Percentiles rank a stretch among this genome's conserved stretches.
phyloP scores from a whole-genome alignment of 2,797 vertebrate species.

The Macroramphosus scolopax region DNA sequence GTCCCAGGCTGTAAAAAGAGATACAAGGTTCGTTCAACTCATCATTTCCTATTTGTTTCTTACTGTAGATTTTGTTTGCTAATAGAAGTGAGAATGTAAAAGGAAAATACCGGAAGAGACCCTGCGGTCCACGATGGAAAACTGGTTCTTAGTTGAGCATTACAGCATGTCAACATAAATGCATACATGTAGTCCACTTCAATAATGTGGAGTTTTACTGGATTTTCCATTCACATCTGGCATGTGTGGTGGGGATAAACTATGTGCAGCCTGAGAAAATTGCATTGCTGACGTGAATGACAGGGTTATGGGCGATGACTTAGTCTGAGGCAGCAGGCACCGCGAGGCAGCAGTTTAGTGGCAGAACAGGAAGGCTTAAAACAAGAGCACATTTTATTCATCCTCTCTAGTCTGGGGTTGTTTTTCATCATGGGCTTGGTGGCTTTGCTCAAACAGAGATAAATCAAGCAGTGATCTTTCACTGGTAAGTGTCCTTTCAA shows the following conservation, averaged over 20 bases:
- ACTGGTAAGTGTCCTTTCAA: no score
- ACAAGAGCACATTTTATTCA: slow-evolving; percentile 19
- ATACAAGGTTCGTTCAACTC: slow-evolving; percentile 81
- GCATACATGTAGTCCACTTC: slow-evolving; percentile 67
- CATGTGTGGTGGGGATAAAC: slow-evolving; percentile 71
- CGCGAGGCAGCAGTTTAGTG: slow-evolving; percentile 34
- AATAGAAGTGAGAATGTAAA: slow-evolving; percentile 9
- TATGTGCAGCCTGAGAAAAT: slow-evolving; percentile 77
- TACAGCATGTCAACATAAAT: slow-evolving; percentile 59
- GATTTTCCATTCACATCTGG: slow-evolving; percentile 80
- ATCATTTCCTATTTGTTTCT: not conserved
- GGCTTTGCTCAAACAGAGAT: no score
- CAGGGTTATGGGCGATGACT: slow-evolving; percentile 73
- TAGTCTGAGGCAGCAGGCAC: slow-evolving; percentile 54
- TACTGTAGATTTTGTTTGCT: slow-evolving; percentile 2
- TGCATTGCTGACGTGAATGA: slow-evolving; percentile 69
- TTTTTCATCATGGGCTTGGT: no score
- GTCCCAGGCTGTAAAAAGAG: slow-evolving; percentile 99
- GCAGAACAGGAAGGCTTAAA: slow-evolving; percentile 33
- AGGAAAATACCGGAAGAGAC: slow-evolving; percentile 8
- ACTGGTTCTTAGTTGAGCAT: slow-evolving; percentile 27
- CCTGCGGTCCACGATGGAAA: slow-evolving; percentile 47
- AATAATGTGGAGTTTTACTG: slow-evolving; percentile 71
- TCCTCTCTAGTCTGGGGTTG: not conserved
- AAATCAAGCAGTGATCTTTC: no score